phyloP scores from a whole-genome alignment of 2,113 vertebrate genomes.

The Lethenteron reissneri region DNA sequence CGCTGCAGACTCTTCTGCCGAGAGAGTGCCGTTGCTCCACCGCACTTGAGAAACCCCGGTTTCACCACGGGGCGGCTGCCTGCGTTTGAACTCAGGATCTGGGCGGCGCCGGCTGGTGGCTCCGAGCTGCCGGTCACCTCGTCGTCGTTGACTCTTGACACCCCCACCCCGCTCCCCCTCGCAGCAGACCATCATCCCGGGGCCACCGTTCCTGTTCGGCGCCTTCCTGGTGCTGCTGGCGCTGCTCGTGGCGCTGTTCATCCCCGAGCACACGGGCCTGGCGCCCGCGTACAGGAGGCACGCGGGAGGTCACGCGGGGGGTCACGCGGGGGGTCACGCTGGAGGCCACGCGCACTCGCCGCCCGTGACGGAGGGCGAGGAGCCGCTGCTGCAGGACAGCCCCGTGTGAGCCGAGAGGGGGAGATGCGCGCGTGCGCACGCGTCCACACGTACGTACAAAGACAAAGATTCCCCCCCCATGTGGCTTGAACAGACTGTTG shows the following conservation, averaged over 20 bases:
- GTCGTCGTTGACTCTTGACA: too few relatives aligned
- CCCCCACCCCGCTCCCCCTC: not conserved
- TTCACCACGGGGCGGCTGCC: too few relatives aligned
- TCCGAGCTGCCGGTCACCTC: too few relatives aligned
- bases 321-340: conserved; percentile 23
- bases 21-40: too few relatives aligned
- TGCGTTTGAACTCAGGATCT: too few relatives aligned
- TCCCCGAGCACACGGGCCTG: conserved; percentile 41
- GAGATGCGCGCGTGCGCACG: too few relatives aligned
- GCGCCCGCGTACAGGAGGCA: conserved; percentile 30
- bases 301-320: conserved; percentile 38
- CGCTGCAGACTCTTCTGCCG: too few relatives aligned
- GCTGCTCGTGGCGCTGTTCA: conserved; percentile 64
- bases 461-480: too few relatives aligned
- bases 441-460: too few relatives aligned
- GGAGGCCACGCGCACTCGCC: conserved; percentile 23
- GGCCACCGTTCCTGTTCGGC: conserved; percentile 64
- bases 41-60: too few relatives aligned
- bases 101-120: too few relatives aligned
- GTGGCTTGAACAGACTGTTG: too few relatives aligned
- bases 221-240: conserved; percentile 66
- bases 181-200: conserved; percentile 67
- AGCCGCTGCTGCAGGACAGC: conserved; percentile 66
- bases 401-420: conserved; percentile 34
- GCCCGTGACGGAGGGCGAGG: conserved; percentile 37